These are phyloP conservation scores for Neofelis nebulosa DNA, from an alignment of 2,113 vertebrate species.

Conservation along the genomic window DNA sequence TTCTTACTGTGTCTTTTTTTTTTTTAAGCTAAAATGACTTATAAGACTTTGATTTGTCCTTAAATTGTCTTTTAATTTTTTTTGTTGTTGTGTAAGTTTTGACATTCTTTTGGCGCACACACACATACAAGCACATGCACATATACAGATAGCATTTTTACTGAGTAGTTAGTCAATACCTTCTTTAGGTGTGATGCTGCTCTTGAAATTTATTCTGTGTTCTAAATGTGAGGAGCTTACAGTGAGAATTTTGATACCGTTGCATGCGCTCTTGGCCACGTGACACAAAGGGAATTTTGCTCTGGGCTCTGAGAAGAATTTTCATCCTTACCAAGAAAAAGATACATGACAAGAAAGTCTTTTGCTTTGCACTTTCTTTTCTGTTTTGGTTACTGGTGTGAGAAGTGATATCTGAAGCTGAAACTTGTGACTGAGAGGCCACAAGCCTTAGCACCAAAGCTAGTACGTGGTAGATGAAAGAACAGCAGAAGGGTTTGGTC, in stretches of 20 bases:
- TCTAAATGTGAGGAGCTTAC: neutral
- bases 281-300: neutral
- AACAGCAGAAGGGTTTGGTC: neutral
- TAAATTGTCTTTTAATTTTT: neutral
- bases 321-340: neutral
- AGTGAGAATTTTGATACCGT: neutral
- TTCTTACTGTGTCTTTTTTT: neutral
- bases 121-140: neutral
- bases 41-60: neutral
- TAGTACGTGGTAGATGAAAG: neutral
- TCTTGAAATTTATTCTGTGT: neutral
- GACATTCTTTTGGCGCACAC: neutral
- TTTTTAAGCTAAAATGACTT: neutral
- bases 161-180: neutral
- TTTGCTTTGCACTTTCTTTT: neutral
- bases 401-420: neutral
- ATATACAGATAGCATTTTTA: neutral
- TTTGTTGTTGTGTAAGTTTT: neutral
- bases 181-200: neutral
- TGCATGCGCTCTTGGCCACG: neutral
- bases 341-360: neutral
- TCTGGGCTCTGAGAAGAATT: neutral
- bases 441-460: neutral
- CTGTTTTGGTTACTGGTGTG: neutral
- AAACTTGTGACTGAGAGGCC: neutral